Evolutionary conservation across 2,113 vertebrate genomes (phyloP), one percentile per base, ranked within the genome.

Genomic region (Chionomys nivalis): DNA sequence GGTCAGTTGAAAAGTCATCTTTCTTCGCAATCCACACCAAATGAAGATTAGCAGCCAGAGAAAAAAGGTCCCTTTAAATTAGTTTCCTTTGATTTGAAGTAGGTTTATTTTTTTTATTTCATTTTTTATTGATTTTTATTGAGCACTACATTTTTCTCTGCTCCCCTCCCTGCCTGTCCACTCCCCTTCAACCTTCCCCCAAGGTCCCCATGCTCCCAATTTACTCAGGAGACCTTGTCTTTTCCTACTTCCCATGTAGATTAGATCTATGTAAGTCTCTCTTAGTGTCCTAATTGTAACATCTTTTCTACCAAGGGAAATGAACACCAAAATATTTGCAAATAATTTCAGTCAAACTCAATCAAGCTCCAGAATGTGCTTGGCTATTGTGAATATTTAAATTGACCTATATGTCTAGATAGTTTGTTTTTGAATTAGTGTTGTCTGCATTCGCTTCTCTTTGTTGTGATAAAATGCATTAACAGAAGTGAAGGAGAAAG

Each of bases 261-360:
- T 58, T 58, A 58, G 17, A 58, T 19, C 55, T 58, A 58, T 58
- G 55, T 55, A 55, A 17, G 55, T 55, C 55, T 55, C 16, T 55
- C 55, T 55, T 55, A 55, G 55, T 16, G 55, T 55, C 55, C 55
- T 55, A 16, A 55, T 55, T 55, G 55, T n/a, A 76, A 21, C 42
- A 36, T 61, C 21, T 68, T 28, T 82, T 55, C 21, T 16, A 55
- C 9, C 23, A 79, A 86, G 68, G 52, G 16, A 88, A 39, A 92
- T 5, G 44, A 52, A 94, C 42, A 91, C 47, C 47, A 92, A 92
- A 85, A 90, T 83, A 14, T 82, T 79, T 81, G 85, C 36, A 89
- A 94, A 93, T 85, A 44, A 88, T 31, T 88, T 39, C 1, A 68
- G 55, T 85, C 17, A 88, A 92, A 85, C 10, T 87, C 55, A 88